Percentiles rank a stretch among this genome's conserved stretches.
phyloP scores from a whole-genome alignment of 2,888 invertebrate genomes.

The Sinotaia quadrata region DNA sequence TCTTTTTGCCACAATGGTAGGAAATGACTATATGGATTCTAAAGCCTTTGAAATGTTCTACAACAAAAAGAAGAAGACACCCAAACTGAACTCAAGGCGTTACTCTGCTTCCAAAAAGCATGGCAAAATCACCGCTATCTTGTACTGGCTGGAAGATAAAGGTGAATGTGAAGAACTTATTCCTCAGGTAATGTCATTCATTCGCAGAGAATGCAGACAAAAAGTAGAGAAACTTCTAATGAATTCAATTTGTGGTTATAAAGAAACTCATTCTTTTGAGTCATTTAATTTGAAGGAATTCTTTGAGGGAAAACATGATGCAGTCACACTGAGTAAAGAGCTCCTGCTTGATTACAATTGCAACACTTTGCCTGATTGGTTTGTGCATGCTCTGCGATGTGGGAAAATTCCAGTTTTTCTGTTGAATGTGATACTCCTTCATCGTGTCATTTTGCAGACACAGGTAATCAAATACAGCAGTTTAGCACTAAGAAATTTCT shows the following conservation, averaged over 20 bases:
- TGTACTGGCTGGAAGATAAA: conserved; percentile 82
- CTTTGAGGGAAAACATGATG: conserved; percentile 27
- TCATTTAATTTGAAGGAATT: conserved; percentile 36
- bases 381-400: conserved; percentile 77
- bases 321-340: conserved; percentile 3
- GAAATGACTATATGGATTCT: conserved; percentile 88
- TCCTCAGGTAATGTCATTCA: conserved; percentile 72
- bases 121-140: conserved; percentile 80
- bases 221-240: conserved; percentile 49
- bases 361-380: conserved; percentile 77
- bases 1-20: conserved; percentile 85
- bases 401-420: conserved; percentile 80
- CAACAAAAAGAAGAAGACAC: conserved; percentile 75
- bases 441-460: conserved; percentile 59
- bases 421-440: conserved; percentile 73
- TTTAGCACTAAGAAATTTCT: too few species aligned
- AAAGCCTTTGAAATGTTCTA: conserved; percentile 80
- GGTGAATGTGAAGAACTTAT: conserved; percentile 82
- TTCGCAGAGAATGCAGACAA: conserved; percentile 48
- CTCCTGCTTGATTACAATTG: conserved; percentile 43
- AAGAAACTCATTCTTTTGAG: conserved; percentile 37
- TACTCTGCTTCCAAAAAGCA: conserved; percentile 71
- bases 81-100: conserved; percentile 68
- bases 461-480: too few species aligned
- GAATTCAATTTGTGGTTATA: conserved; percentile 62